These are phyloP conservation scores for Phalacrocorax pelagicus DNA, from an alignment of 2,113 vertebrate species.

Conservation along the genomic window DNA sequence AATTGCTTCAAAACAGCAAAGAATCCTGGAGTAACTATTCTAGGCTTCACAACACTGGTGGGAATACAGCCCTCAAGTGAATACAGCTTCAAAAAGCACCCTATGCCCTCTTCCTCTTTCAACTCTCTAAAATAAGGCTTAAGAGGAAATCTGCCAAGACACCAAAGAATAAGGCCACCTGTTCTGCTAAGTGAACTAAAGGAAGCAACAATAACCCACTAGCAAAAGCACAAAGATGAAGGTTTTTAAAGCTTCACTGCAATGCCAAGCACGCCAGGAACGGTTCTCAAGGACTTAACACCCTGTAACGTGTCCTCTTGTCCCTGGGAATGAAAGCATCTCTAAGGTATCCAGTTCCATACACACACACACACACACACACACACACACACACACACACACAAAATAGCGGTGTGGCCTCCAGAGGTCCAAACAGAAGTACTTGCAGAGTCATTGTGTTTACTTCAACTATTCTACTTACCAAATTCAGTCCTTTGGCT, in stretches of 20 bases:
- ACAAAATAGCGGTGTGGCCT: fast-evolving
- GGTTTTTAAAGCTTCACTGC: neutral
- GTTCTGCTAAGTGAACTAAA: neutral
- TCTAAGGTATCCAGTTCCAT: fast-evolving
- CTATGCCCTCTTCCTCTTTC: slow-evolving; percentile 35
- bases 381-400: too few species aligned
- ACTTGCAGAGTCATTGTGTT: neutral
- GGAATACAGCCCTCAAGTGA: neutral
- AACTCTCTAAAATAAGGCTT: slow-evolving; percentile 35
- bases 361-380: fast-evolving
- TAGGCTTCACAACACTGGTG: neutral
- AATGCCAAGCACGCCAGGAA: neutral
- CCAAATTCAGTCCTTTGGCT: neutral
- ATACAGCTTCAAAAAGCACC: slow-evolving; percentile 13
- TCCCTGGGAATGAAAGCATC: neutral
- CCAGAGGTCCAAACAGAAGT: neutral
- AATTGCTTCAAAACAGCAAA: neutral
- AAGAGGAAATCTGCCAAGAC: slow-evolving; percentile 39
- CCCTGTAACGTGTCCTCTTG: neutral
- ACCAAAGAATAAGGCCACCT: slow-evolving; percentile 27
- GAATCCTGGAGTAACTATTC: neutral
- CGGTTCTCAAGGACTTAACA: neutral
- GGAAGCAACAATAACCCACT: neutral
- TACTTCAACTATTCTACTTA: neutral
- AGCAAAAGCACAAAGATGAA: neutral